Conservation (phyloP, 2,888 invertebrate species). For the Dendrolimus houi region DNA sequence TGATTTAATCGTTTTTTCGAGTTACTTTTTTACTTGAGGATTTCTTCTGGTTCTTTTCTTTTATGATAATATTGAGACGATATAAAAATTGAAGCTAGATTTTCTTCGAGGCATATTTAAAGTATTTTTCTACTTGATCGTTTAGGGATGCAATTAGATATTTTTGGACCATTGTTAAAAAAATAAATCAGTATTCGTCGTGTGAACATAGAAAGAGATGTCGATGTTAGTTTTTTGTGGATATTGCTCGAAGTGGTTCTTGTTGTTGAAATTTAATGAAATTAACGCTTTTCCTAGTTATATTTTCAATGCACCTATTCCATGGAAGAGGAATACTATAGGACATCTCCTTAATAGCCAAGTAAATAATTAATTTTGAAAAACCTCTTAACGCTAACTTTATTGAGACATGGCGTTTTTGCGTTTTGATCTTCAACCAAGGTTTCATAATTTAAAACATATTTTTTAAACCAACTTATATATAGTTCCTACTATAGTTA, state of each 20-base stretch:
- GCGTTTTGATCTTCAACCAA: too few relatives aligned
- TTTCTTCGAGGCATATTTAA: slow-evolving; percentile 61
- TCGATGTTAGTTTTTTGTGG: slow-evolving; percentile 57
- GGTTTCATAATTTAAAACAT: too few relatives aligned
- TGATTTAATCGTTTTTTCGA: too few relatives aligned
- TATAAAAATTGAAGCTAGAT: slow-evolving; percentile 46
- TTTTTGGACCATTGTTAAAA: slow-evolving; percentile 76
- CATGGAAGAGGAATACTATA: too few relatives aligned
- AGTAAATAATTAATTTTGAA: too few relatives aligned
- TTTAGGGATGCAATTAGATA: slow-evolving; percentile 72
- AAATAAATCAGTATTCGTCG: slow-evolving; percentile 60
- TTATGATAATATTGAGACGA: slow-evolving; percentile 32
- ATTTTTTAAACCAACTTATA: too few relatives aligned
- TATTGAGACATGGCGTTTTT: too few relatives aligned
- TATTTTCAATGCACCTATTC: slow-evolving; percentile 36
- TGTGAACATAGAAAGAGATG: slow-evolving; percentile 27
- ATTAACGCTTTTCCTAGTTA: slow-evolving; percentile 48
- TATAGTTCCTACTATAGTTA: too few relatives aligned
- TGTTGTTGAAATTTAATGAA: slow-evolving; percentile 45
- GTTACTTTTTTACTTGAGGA: too few relatives aligned
- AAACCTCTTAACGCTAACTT: too few relatives aligned
- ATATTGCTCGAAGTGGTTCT: slow-evolving; percentile 43
- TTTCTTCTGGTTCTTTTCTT: too few relatives aligned
- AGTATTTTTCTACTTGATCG: slow-evolving; percentile 74
- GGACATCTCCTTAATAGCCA: too few relatives aligned